Conservation (phyloP, 2,888 invertebrate genomes). For the Mechanitis messenoides region DNA sequence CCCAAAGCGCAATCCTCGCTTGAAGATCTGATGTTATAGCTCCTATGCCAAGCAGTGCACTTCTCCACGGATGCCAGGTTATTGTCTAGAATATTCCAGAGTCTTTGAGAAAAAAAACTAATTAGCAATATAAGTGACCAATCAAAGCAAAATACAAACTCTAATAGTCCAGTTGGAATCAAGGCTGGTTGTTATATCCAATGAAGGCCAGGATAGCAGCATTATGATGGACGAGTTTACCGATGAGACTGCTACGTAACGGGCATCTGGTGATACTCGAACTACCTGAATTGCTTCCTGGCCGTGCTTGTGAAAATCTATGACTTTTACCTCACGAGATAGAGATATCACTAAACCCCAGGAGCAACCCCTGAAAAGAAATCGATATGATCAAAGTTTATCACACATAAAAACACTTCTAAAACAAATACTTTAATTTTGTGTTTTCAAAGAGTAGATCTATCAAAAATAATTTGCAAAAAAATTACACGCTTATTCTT, state of each 20-base stretch:
- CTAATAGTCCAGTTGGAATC: constrained; percentile 46
- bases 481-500: too few relatives aligned
- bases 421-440: too few relatives aligned
- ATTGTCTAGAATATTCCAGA: constrained; percentile 43
- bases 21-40: constrained; percentile 35
- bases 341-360: constrained; percentile 44
- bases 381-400: too few relatives aligned
- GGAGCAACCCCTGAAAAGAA: constrained; percentile 54
- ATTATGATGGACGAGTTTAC: constrained; percentile 40
- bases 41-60: constrained; percentile 58
- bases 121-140: neutral
- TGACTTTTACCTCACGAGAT: constrained; percentile 32
- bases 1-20: constrained; percentile 51
- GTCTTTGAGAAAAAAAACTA: neutral
- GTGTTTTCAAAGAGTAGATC: too few relatives aligned
- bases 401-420: too few relatives aligned
- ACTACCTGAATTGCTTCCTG: constrained; percentile 38
- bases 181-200: constrained; percentile 39
- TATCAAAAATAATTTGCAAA: too few relatives aligned
- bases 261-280: constrained; percentile 58
- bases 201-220: constrained; percentile 52
- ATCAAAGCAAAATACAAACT: constrained; percentile 34
- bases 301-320: constrained; percentile 32
- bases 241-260: constrained; percentile 47
- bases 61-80: constrained; percentile 70